phyloP scores from a whole-genome alignment of 2,113 vertebrate genomes.

The Xiphorhynchus elegans region DNA sequence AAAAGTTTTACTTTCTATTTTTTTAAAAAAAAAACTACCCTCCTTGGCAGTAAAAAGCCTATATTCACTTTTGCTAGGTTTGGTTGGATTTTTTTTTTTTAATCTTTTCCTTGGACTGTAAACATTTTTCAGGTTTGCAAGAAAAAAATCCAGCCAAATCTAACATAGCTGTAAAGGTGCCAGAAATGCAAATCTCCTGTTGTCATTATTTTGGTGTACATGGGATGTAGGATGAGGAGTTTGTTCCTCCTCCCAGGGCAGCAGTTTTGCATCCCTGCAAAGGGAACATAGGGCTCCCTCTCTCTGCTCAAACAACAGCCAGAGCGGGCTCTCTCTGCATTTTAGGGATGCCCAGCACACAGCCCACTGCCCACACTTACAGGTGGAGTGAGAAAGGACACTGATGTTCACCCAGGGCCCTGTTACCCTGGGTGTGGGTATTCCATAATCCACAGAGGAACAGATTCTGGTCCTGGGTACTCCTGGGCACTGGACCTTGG shows the following conservation, averaged over 20 bases:
- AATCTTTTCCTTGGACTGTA: background rate
- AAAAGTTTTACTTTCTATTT: background rate
- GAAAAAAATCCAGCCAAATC: background rate
- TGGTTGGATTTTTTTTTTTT: background rate
- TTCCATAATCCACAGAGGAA: background rate
- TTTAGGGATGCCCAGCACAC: background rate
- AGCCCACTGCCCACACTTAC: background rate
- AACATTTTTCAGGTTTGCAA: background rate
- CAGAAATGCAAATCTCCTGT: background rate
- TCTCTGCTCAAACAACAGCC: background rate
- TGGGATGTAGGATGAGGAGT: background rate
- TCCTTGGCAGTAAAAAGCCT: background rate
- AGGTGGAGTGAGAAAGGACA: background rate
- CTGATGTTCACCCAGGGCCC: background rate
- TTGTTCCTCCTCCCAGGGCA: background rate
- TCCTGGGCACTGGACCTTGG: background rate
- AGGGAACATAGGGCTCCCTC: background rate
- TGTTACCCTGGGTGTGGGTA: background rate
- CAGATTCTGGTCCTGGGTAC: background rate
- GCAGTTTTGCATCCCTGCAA: background rate
- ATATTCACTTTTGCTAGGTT: background rate
- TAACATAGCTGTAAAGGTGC: background rate
- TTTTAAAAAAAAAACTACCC: fast-evolving
- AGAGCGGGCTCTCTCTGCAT: background rate
- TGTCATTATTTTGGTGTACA: background rate